Conservation (phyloP, 2,113 vertebrate species). For the Barbus barbus region DNA sequence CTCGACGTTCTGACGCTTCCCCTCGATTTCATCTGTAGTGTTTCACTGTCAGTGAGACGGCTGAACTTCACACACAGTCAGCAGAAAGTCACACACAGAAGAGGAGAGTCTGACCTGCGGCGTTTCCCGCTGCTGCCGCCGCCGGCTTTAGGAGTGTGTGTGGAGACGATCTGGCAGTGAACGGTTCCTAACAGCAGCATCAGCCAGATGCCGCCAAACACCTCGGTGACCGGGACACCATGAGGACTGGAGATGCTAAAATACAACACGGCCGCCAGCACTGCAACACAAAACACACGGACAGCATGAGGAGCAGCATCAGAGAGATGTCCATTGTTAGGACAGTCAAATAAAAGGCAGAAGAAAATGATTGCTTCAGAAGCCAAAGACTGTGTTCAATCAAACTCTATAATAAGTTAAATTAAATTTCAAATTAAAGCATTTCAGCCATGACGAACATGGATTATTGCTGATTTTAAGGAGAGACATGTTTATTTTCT, state of each 20-base stretch:
- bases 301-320: no score
- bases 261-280: constrained; percentile 86
- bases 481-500: background rate
- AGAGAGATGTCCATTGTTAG: no score
- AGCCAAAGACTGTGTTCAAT: no score
- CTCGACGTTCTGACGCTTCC: background rate
- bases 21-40: no score
- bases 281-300: constrained; percentile 71
- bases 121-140: constrained; percentile 91
- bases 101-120: background rate
- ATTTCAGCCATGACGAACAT: background rate
- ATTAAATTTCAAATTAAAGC: no score
- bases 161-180: constrained; percentile 99
- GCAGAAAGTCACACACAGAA: no score
- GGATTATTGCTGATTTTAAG: background rate
- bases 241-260: constrained; percentile 81
- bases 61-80: no score
- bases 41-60: no score
- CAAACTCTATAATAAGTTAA: no score
- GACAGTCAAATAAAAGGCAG: no score
- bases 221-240: constrained; percentile 91
- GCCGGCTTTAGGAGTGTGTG: constrained; percentile 88
- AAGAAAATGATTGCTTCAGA: no score
- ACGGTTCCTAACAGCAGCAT: constrained; percentile 97
- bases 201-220: constrained; percentile 90